phyloP scores from a whole-genome alignment of 2,113 vertebrate species.

The Sturnus vulgaris region DNA sequence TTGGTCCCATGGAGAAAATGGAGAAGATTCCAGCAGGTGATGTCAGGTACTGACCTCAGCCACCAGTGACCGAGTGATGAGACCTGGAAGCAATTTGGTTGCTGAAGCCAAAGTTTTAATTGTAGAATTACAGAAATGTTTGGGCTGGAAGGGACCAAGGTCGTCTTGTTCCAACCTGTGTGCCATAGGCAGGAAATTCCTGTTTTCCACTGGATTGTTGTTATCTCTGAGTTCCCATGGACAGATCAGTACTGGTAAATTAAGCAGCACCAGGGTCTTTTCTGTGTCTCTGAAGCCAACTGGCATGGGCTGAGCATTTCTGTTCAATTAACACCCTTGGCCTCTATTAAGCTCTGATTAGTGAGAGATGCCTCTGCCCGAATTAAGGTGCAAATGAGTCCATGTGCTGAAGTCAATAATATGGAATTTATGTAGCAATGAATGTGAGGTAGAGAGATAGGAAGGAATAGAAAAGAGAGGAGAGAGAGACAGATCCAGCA shows the following conservation, averaged over 20 bases:
- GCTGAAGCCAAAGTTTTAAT: not conserved
- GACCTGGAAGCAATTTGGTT: not conserved
- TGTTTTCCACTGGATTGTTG: not conserved
- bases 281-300: not conserved
- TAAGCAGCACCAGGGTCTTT: not conserved
- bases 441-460: not conserved
- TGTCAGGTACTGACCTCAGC: not conserved
- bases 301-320: accelerated
- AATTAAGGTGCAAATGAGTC: not conserved
- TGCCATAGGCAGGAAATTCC: not conserved
- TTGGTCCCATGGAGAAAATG: not conserved
- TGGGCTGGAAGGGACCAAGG: not conserved
- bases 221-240: not conserved
- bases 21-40: not conserved
- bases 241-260: too few relatives aligned
- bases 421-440: not conserved
- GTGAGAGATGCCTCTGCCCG: not conserved
- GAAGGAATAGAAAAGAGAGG: not conserved
- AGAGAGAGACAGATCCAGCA: not conserved
- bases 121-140: not conserved
- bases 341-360: not conserved
- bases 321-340: not conserved
- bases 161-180: accelerated
- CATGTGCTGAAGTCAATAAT: not conserved
- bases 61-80: not conserved